phyloP scores from a whole-genome alignment of 30 jellyfish, hydroid and myxozoan genomes.

The Hydractinia echinata region DNA sequence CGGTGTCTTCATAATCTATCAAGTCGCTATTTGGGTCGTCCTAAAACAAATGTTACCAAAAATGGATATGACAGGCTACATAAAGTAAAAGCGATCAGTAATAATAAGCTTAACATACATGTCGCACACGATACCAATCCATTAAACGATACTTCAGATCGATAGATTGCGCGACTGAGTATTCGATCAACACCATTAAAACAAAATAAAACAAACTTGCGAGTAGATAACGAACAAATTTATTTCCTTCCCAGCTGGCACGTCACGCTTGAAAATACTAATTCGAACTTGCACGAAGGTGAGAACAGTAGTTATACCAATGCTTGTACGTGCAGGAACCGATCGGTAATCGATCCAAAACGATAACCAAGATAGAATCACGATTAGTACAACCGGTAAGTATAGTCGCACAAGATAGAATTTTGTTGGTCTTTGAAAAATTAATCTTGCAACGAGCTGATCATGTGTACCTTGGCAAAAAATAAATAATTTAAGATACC shows the following conservation, averaged over 20 bases:
- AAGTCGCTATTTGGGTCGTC: neutral
- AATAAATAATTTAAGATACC: neutral
- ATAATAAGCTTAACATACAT: neutral
- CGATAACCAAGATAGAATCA: conserved; percentile 52
- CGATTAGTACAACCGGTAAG: conserved; percentile 47
- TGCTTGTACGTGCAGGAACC: conserved; percentile 60
- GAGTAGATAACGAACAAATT: conserved; percentile 37
- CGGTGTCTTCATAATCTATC: conserved; percentile 26
- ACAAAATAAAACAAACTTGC: conserved; percentile 48
- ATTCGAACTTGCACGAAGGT: neutral
- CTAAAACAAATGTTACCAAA: neutral
- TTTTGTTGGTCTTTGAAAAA: conserved; percentile 33
- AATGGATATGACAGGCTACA: neutral
- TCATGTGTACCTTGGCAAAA: conserved; percentile 37
- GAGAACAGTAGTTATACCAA: conserved; percentile 24
- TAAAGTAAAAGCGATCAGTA: too few species aligned
- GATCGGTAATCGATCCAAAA: conserved; percentile 60
- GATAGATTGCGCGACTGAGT: conserved; percentile 52
- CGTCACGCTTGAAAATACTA: conserved; percentile 11
- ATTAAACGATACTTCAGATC: conserved; percentile 24
- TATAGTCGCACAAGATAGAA: conserved; percentile 37
- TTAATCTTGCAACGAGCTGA: conserved; percentile 23
- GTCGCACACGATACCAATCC: conserved; percentile 13
- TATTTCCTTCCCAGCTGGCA: conserved; percentile 14
- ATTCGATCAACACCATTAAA: conserved; percentile 58